These are phyloP conservation scores for Hesperophylax magnus DNA, from an alignment of 1,140 invertebrate genomes.

Conservation along the genomic window DNA sequence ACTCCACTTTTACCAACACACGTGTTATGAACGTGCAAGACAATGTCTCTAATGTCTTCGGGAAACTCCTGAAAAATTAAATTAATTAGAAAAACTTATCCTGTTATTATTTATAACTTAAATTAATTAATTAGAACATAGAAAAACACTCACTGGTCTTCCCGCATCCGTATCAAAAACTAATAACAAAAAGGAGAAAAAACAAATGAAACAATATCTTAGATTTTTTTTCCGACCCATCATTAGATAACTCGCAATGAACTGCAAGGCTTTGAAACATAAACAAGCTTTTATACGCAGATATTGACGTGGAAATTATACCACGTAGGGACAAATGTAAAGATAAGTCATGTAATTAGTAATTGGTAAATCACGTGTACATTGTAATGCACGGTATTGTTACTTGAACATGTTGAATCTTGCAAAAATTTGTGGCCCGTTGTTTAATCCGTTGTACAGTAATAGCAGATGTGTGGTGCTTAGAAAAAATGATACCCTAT, in stretches of 20 bases:
- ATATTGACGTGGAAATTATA: too few relatives aligned
- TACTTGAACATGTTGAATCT: too few relatives aligned
- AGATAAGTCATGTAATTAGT: too few relatives aligned
- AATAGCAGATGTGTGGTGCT: too few relatives aligned
- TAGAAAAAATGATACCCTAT: too few relatives aligned
- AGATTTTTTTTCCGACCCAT: background rate
- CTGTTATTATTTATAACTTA: background rate
- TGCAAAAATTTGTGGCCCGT: too few relatives aligned
- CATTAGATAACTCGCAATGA: background rate
- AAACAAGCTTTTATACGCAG: background rate
- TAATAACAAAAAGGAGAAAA: background rate
- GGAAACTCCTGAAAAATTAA: constrained; percentile 63
- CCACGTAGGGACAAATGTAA: too few relatives aligned
- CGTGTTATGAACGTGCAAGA: constrained; percentile 67
- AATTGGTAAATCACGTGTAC: too few relatives aligned
- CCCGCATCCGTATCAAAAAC: background rate
- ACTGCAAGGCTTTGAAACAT: background rate
- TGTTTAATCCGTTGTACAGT: too few relatives aligned
- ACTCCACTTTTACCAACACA: constrained; percentile 68
- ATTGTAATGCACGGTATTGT: too few relatives aligned
- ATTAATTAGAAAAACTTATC: background rate
- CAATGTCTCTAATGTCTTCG: constrained; percentile 70
- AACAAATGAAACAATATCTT: background rate
- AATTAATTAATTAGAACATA: background rate
- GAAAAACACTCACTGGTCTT: background rate